Percentiles rank a stretch among this genome's conserved stretches.
Evolutionary conservation across 2,888 invertebrate species (phyloP).

Genomic region (Lymantria dispar): DNA sequence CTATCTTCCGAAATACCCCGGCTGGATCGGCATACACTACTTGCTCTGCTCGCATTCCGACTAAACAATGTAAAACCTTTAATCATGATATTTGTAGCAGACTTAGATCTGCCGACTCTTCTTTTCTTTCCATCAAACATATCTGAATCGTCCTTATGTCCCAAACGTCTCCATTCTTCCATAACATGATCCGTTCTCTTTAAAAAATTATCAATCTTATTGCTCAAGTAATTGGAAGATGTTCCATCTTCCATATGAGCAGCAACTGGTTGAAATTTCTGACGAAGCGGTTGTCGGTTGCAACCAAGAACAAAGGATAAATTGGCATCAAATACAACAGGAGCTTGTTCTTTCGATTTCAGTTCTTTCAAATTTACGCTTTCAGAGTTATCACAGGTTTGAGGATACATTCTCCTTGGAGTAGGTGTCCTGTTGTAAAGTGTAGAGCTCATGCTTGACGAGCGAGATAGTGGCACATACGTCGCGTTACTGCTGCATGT

Average conservation of each 20-base stretch:
- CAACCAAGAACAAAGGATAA: conserved; percentile 90
- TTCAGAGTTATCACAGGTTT: conserved; percentile 74
- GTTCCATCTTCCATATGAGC: conserved; percentile 90
- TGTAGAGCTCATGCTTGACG: conserved; percentile 68
- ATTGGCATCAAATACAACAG: conserved; percentile 92
- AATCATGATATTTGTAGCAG: conserved; percentile 91
- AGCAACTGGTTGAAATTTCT: conserved; percentile 87
- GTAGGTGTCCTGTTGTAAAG: conserved; percentile 71
- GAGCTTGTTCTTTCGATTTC: conserved; percentile 86
- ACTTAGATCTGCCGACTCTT: conserved; percentile 85
- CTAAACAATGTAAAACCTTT: conserved; percentile 89
- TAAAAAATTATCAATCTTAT: conserved; percentile 90
- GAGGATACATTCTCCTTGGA: conserved; percentile 87
- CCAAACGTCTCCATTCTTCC: conserved; percentile 91
- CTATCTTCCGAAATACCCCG: conserved; percentile 84
- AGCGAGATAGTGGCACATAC: conserved; percentile 66
- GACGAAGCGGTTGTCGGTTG: conserved; percentile 86
- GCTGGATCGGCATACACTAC: conserved; percentile 75
- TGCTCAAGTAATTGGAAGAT: conserved; percentile 88
- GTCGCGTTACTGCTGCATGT: conserved; percentile 76
- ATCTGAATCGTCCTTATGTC: conserved; percentile 82
- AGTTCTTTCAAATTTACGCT: conserved; percentile 82
- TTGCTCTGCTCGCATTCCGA: conserved; percentile 79
- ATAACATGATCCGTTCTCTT: conserved; percentile 93
- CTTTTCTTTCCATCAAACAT: conserved; percentile 58